Percentiles rank a stretch among this genome's conserved stretches.
Evolutionary conservation across 2,113 vertebrate species (phyloP).

Genomic region (Saguinus midas): DNA sequence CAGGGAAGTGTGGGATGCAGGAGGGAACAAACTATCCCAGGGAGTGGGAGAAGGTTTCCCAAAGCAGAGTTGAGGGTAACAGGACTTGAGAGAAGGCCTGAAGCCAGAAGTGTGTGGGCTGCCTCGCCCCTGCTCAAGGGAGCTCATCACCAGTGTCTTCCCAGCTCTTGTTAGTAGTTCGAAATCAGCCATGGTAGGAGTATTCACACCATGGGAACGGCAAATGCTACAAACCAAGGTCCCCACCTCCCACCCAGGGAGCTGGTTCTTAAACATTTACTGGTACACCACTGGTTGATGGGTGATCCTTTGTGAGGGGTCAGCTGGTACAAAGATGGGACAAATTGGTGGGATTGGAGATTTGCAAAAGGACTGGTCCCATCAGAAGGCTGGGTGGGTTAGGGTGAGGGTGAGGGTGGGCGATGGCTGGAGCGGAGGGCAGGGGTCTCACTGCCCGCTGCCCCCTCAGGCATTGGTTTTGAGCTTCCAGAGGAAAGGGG

Average conservation of each 20-base stretch:
- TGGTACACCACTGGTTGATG: background rate
- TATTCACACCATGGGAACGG: background rate
- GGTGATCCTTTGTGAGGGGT: background rate
- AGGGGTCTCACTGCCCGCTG: fast-evolving
- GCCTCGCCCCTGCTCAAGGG: background rate
- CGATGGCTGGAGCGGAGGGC: background rate
- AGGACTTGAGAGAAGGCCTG: background rate
- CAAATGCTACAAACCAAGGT: background rate
- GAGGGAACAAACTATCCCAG: background rate
- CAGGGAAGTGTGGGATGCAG: background rate
- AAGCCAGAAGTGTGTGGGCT: background rate
- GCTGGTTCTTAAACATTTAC: background rate
- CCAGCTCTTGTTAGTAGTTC: background rate
- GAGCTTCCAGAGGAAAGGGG: background rate
- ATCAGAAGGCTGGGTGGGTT: background rate
- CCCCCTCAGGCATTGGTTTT: fast-evolving
- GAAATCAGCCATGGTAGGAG: background rate
- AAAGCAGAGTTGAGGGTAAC: background rate
- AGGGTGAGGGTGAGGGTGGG: background rate
- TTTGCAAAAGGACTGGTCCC: background rate
- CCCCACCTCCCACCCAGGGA: background rate
- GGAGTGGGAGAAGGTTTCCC: background rate
- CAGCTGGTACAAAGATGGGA: background rate
- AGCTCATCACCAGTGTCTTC: fast-evolving
- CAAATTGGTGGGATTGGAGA: background rate